Base-by-base conservation (phyloP, 2,888 invertebrate genomes). In the Hemistola chrysoprasaria region DNA sequence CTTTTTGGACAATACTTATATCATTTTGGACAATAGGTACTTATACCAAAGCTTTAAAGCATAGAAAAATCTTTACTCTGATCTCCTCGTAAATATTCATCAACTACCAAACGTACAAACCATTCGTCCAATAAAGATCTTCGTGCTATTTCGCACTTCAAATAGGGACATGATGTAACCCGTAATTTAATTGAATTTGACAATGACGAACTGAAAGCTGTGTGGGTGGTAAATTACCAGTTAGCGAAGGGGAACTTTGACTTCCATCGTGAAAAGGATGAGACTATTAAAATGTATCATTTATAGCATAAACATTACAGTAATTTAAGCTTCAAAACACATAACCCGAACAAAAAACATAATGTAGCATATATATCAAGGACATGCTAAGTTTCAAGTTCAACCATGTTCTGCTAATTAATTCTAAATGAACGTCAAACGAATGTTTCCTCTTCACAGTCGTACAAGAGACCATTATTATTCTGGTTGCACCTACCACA, bases 401-500 rank as follows among this genome's bases (percentile, higher is more conserved):
- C 53, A 54, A 41, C 34, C 25, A 29, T 41, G 41, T 27, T 32
- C 36, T 53, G 50, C 37, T 62, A 58, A 65, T 59, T 57, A 55
- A 64, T 63, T 56, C 53, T 50, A 56, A 33, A 41, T 46, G 30
- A 37, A 51, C 50, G 52, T 53, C 51, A 50, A 59, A 50, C 42
- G 42, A 34, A 35, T 33, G 43, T 35, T 62, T 62, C 55, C 58
- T 62, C 32, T 56, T 57, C 51, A 47, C 57, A 55, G 50, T 47
- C 44, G 52, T 60, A 62, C 54, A 47, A 47, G 48, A 49, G 46
- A 49, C 46, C 40, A 63, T 61, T 58, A 52, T 47, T 54, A 65
- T 62, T 59, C 65, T 64, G 56, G 60, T 63, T 67, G 51, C 57
- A 62, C 51, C 56, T 54, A 59, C 46, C 35, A 35, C 50, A 40